Base-by-base conservation (phyloP, 2,888 invertebrate species). In the Pristionchus fissidentatus region DNA sequence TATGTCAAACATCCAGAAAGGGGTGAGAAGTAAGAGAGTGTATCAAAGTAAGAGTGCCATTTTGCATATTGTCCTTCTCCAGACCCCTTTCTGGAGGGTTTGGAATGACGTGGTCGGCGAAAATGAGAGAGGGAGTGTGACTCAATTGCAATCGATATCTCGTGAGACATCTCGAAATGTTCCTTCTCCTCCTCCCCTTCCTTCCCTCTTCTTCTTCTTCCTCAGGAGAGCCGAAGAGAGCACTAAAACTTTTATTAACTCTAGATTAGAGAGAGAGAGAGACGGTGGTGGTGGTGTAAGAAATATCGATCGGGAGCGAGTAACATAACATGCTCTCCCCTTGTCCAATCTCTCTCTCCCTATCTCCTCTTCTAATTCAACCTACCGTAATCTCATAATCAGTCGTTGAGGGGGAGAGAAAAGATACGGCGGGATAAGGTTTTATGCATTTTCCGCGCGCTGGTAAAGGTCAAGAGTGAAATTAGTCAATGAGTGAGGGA, bases 231-330 rank as follows among this genome's bases (percentile, higher is more conserved):
- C 49, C n/a, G 13, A 60, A n/a, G 55, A 55, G 55, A 78, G 78
- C 55, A 52, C 52, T 78, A 78, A 78, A 78, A 78, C 38, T 78
- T 78, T 78, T 78, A 78, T 78, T 78, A 78, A 78, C 78, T 78
- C 78, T 52, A 78, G 78, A 78, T 78, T 78, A 78, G 78, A 75
- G 66, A 66, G 66, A 32, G 43, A n/a, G 43, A 78, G 78, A 3
- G 52, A 55, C n/a, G n/a, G n/a, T n/a, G n/a, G n/a, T n/a, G 55
- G 78, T 55, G 35, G 78, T 55, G 52, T 35, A 55, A 78, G 38
- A 55, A 78, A 35, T 35, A 35, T 78, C 78, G 52, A 52, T 78
- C 78, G n/a, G 10, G 13, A 15, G 10, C 49, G 19, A 15, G 10
- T 49, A 10, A 49, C 10, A 49, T 46, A 49, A 49, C 57, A 35